Base-by-base conservation (phyloP, 2,888 invertebrate genomes). In the Cryptocheilus praepositus region DNA sequence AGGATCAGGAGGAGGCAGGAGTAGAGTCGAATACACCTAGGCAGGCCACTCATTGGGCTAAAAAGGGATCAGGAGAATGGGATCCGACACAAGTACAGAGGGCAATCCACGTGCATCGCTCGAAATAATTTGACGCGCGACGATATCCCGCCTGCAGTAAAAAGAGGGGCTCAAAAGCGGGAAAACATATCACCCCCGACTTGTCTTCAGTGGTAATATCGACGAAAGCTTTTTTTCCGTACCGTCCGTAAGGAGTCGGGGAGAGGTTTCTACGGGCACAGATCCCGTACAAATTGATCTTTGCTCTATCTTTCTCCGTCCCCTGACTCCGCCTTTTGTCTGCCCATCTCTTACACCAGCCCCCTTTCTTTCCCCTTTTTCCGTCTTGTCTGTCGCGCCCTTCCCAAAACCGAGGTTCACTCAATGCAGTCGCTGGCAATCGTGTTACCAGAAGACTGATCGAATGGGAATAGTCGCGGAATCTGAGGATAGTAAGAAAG, bases 371-470 rank as follows among this genome's bases (percentile, higher is more conserved):
- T 36, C 45, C 43, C 16, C 52, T 43, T 43, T 52, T 25, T 46
- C 60, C 51, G 19, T 44, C 15, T 18, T 7, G 15, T 44, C 19
- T 56, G 51, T 25, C 56, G 25, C 16, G 5, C n/a, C 49, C 64
- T n/a, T n/a, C 28, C 56, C 55, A 64, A 70, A 73, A 73, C 63
- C 71, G 70, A 70, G 77, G 70, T 36, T 36, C 36, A 67, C 71
- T 70, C 76, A 65, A 80, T 71, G 80, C 78, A 80, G 76, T 77
- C 76, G 59, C 61, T 59, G 69, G 76, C 79, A 81, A 81, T 81
- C 76, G 71, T 71, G 79, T 81, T 81, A 81, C 69, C 70, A 59
- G 70, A 75, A 75, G 75, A 81, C 75, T 74, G 81, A 81, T 81
- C 79, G 81, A 73, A 81, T 75, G 75, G 78, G 77, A 81, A 77